phyloP scores from a whole-genome alignment of 1,140 invertebrate genomes.

The Drosophila elegans region DNA sequence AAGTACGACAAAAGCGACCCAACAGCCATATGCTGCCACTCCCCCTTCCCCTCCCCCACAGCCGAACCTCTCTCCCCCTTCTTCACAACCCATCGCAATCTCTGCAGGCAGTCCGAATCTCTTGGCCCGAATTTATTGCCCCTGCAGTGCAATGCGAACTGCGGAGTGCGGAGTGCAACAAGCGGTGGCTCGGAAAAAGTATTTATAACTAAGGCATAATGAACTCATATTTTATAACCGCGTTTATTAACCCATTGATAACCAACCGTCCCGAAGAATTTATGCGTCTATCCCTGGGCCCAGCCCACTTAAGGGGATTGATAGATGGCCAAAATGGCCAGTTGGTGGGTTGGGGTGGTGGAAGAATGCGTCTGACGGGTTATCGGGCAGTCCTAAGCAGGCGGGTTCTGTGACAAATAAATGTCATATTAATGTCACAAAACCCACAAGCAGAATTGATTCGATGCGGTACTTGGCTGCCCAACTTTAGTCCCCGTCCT shows the following conservation, averaged over 20 bases:
- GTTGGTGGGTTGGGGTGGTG: neutral
- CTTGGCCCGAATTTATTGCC: slow-evolving; percentile 73
- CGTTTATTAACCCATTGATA: slow-evolving; percentile 83
- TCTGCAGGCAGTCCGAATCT: slow-evolving; percentile 48
- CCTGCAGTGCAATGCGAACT: slow-evolving; percentile 62
- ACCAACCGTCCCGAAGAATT: slow-evolving; percentile 57
- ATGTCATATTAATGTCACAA: slow-evolving; percentile 82
- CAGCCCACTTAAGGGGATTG: slow-evolving; percentile 15
- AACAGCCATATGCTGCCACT: slow-evolving; percentile 58
- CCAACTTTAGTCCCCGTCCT: slow-evolving; percentile 8
- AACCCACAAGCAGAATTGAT: slow-evolving; percentile 69
- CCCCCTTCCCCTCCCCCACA: neutral
- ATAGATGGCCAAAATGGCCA: slow-evolving; percentile 2
- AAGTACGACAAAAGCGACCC: slow-evolving; percentile 73
- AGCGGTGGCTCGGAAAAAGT: slow-evolving; percentile 51
- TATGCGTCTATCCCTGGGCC: slow-evolving; percentile 65
- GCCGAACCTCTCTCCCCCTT: neutral
- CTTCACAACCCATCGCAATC: slow-evolving; percentile 10
- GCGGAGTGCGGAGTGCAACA: slow-evolving; percentile 59
- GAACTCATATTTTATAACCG: slow-evolving; percentile 80
- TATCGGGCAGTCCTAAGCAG: slow-evolving; percentile 55
- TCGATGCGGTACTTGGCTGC: slow-evolving; percentile 36
- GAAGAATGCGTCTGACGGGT: slow-evolving; percentile 39
- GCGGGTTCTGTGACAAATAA: slow-evolving; percentile 75
- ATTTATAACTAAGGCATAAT: slow-evolving; percentile 80